phyloP scores from a whole-genome alignment of 2,797 vertebrate genomes.

The Lagocephalus sceleratus region DNA sequence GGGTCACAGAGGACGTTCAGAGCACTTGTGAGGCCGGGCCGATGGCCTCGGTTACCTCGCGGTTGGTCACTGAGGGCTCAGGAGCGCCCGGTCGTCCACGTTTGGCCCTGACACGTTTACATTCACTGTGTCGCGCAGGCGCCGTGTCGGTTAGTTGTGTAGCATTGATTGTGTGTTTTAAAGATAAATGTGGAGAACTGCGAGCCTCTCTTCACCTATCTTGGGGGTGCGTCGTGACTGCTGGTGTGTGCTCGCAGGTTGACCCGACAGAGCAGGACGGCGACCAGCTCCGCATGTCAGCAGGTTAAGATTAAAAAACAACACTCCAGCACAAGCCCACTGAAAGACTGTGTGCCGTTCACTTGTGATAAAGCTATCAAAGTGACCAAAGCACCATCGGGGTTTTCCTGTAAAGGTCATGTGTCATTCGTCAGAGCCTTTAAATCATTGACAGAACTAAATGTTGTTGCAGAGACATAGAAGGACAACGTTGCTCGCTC shows the following conservation, averaged over 20 bases:
- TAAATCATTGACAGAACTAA: neutral
- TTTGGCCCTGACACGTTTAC: too few species aligned
- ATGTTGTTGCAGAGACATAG: neutral
- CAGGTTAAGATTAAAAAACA: constrained; percentile 42
- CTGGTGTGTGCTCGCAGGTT: constrained; percentile 31
- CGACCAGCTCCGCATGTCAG: constrained; percentile 44
- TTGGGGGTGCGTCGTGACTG: constrained; percentile 14
- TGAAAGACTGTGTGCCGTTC: neutral
- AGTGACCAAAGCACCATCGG: too few species aligned
- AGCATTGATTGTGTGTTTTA: too few species aligned
- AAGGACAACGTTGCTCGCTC: too few species aligned
- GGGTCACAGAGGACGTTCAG: constrained; percentile 52
- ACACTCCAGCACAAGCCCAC: constrained; percentile 6
- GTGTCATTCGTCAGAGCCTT: constrained; percentile 9
- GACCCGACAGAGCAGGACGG: constrained; percentile 37
- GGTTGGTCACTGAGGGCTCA: constrained; percentile 23
- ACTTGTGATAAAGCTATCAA: neutral
- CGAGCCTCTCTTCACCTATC: constrained; percentile 2
- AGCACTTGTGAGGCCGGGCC: constrained; percentile 42
- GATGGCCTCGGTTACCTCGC: constrained; percentile 42
- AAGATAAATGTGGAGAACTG: too few species aligned
- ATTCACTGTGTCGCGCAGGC: too few species aligned
- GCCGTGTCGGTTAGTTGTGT: too few species aligned
- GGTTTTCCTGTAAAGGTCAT: neutral
- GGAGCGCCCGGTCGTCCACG: constrained; percentile 23